Base-by-base conservation (phyloP, 2,113 vertebrate genomes). In the Petromus typicus region DNA sequence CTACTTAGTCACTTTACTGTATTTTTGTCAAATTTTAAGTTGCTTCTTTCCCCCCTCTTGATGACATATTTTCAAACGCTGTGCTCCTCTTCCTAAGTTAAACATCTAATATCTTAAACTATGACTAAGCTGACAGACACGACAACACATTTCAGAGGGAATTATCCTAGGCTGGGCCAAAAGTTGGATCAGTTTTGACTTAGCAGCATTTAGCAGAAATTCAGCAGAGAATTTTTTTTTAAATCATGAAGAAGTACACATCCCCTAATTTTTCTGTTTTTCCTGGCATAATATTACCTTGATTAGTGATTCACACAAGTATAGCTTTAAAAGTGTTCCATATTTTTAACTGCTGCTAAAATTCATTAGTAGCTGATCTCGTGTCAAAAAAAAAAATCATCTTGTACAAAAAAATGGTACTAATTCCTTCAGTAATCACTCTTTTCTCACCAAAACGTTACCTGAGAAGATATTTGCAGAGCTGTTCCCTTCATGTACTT, bases 51-150 rank as follows among this genome's bases (percentile, higher is more conserved):
- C 30, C 56, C 11, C n/a, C 80, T 66, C 43, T 57, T 0, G 4
- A 90, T 93, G 95, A 90, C 88, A 80, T 95, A 91, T 95, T 96
- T 96, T 96, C 93, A 90, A 78, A 96, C 64, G 95, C 79, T 37
- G 48, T 17, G 85, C 80, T 91, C 45, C 61, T 87, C 71, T 81
- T 51, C 56, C 54, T 56, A 51, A 86, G 89, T 89, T 95, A 93
- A 92, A 91, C 51, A 93, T 37, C 93, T 59, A 95, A 43, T 76
- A 94, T 95, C 79, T 92, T 94, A 91, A 86, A 48, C 3, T 73
- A 64, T 40, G 82, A 92, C 73, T 83, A 71, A 94, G 71, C 81
- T 92, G 93, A 96, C 83, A 96, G 79, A 94, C 54, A 4, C 63
- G 69, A 87, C 63, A 90, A 97, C 89, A 82, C 91, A 87, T 93